Evolutionary conservation across 2,113 vertebrate species (phyloP).

Genomic region (Elephantulus edwardii): DNA sequence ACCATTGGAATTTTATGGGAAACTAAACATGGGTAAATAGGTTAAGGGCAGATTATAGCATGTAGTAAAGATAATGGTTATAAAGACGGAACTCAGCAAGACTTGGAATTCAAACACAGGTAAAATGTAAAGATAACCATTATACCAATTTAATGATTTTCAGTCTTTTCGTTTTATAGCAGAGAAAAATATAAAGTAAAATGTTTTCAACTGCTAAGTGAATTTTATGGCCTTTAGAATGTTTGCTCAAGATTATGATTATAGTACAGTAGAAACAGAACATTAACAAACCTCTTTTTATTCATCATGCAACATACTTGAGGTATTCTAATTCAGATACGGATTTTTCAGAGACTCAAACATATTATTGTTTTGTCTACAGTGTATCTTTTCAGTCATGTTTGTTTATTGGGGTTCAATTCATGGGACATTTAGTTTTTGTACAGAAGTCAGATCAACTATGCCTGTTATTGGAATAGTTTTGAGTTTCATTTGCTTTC

Average conservation of each 20-base stretch:
- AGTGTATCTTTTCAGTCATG: constrained; percentile 32
- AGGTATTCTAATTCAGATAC: constrained; percentile 27
- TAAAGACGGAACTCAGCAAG: not conserved
- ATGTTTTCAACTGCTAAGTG: constrained; percentile 24
- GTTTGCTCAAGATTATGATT: not conserved
- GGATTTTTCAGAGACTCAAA: constrained; percentile 40
- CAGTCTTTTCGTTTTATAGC: constrained; percentile 5
- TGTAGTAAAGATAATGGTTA: not conserved
- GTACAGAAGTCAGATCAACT: not conserved
- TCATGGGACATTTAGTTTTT: constrained; percentile 37
- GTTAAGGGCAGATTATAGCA: not conserved
- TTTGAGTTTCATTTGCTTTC: constrained; percentile 7
- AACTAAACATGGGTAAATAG: not conserved
- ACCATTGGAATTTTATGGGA: not conserved
- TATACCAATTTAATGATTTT: constrained; percentile 4
- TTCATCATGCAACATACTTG: not conserved
- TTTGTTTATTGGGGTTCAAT: not conserved
- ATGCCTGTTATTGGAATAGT: not conserved
- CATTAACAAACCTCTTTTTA: not conserved
- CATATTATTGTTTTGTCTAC: constrained; percentile 43
- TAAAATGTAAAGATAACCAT: not conserved
- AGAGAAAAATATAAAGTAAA: not conserved
- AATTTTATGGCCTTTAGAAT: not conserved
- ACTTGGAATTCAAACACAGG: not conserved
- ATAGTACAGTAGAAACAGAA: not conserved